Conservation (phyloP, 2,797 vertebrate species). For the Hippopotamyrus pictus region DNA sequence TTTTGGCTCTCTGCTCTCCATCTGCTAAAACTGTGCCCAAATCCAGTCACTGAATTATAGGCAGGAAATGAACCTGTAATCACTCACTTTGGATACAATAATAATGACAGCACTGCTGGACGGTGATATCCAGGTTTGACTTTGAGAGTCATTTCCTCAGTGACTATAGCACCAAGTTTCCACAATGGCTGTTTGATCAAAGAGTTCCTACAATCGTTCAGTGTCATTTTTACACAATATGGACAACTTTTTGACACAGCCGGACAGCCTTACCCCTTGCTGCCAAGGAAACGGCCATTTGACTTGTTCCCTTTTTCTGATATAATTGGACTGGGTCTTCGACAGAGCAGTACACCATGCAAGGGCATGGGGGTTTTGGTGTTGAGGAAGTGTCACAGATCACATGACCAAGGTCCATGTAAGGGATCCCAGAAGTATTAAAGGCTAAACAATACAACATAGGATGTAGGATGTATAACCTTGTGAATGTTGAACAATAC, state of each 20-base stretch:
- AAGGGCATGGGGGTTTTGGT: neutral
- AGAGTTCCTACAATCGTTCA: neutral
- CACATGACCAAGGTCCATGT: neutral
- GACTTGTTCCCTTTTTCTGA: neutral
- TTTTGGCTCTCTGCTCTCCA: neutral
- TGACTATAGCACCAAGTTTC: neutral
- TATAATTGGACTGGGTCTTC: neutral
- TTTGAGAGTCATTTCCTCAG: neutral
- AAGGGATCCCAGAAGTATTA: neutral
- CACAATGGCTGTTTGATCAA: neutral
- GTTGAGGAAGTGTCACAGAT: neutral
- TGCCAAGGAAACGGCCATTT: neutral
- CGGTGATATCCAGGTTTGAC: neutral
- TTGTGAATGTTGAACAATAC: neutral
- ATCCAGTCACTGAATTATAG: neutral
- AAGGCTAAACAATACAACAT: neutral
- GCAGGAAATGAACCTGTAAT: constrained; percentile 2
- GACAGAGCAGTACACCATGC: neutral
- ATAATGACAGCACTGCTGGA: neutral
- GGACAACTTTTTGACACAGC: neutral
- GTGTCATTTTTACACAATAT: neutral
- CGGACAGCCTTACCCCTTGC: neutral
- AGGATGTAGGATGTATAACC: neutral
- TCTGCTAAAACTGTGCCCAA: neutral
- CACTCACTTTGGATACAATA: neutral